Conservation (phyloP, 2,113 vertebrate genomes). For the Buteo buteo region DNA sequence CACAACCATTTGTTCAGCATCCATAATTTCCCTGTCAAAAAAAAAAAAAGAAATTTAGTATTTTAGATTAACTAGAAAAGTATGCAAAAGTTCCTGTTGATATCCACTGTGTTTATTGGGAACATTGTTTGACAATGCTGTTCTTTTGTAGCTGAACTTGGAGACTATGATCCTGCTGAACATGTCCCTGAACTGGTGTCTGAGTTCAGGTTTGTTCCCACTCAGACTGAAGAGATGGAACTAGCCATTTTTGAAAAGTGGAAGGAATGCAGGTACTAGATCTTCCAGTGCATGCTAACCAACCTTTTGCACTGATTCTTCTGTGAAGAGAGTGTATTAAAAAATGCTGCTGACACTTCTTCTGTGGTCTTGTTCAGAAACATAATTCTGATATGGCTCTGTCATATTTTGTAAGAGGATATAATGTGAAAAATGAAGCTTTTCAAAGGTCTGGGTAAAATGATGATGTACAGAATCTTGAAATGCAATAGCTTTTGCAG, state of each 20-base stretch:
- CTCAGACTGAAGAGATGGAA: slow-evolving; percentile 93
- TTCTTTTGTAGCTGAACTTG: slow-evolving; percentile 85
- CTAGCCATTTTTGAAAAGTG: slow-evolving; percentile 87
- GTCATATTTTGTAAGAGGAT: neutral
- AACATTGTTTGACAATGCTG: neutral
- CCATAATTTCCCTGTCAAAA: neutral
- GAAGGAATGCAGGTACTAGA: slow-evolving; percentile 92
- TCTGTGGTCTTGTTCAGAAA: neutral
- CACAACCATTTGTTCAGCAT: neutral
- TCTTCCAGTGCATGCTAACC: neutral
- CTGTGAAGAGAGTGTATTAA: neutral
- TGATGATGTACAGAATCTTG: neutral
- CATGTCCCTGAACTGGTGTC: slow-evolving; percentile 89
- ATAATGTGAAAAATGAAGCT: neutral
- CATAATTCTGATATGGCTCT: neutral
- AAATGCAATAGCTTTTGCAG: neutral
- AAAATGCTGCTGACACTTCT: neutral
- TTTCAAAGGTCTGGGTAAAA: neutral
- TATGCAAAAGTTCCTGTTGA: neutral
- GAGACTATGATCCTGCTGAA: slow-evolving; percentile 91
- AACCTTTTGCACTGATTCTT: neutral
- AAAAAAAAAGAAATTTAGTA: neutral
- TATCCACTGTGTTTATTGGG: neutral
- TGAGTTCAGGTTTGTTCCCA: slow-evolving; percentile 92
- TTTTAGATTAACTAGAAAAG: neutral